These are phyloP conservation scores for Reinhardtius hippoglossoides DNA, from an alignment of 2,113 vertebrate species.

Conservation along the genomic window DNA sequence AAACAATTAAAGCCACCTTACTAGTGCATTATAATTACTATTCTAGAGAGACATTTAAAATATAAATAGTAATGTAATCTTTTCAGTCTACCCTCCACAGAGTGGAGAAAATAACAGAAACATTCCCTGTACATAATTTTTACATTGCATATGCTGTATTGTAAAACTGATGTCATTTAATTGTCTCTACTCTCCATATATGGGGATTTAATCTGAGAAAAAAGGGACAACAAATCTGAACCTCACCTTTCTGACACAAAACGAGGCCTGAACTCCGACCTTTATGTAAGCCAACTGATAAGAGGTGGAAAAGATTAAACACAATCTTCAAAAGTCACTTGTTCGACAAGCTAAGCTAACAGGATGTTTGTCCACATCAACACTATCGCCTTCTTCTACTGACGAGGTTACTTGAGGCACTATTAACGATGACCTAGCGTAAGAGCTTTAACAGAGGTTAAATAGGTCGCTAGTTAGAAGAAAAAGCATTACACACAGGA, in stretches of 20 bases:
- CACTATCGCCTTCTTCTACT: slow-evolving; percentile 11
- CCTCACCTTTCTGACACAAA: slow-evolving; percentile 42
- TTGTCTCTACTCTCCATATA: neutral
- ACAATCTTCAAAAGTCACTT: slow-evolving; percentile 11
- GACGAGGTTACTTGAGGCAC: slow-evolving; percentile 27
- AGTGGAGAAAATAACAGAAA: too few relatives aligned
- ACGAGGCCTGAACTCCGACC: slow-evolving; percentile 36
- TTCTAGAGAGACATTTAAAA: neutral
- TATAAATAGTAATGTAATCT: neutral
- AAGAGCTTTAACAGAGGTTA: slow-evolving; percentile 15
- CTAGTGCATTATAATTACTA: neutral
- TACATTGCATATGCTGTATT: neutral
- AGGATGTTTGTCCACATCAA: slow-evolving; percentile 37
- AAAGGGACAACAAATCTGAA: slow-evolving; percentile 19
- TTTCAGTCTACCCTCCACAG: neutral
- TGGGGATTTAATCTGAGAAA: slow-evolving; percentile 19
- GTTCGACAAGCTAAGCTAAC: slow-evolving; percentile 44
- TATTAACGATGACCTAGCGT: slow-evolving; percentile 17
- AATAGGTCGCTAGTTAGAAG: slow-evolving; percentile 32
- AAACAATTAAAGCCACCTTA: neutral
- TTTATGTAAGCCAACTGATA: slow-evolving; percentile 45
- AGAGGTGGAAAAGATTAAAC: slow-evolving; percentile 35
- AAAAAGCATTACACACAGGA: slow-evolving; percentile 9
- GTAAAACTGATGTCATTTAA: neutral
- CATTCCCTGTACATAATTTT: neutral